Conservation (phyloP, 2,113 vertebrate genomes). For the Phalacrocorax brasilianus region DNA sequence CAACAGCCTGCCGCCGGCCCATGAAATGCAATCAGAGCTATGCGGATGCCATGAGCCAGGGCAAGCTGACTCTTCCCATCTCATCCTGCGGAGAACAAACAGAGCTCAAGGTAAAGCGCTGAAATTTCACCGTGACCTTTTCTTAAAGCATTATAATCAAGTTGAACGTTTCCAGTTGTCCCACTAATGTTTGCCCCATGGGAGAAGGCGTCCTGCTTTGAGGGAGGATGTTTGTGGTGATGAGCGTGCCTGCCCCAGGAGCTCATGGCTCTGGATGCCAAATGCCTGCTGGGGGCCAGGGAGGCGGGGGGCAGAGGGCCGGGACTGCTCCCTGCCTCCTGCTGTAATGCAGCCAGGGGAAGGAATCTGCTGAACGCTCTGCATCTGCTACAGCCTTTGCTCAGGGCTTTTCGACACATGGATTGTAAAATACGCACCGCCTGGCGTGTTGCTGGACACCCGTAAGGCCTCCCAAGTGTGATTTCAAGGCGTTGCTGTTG, state of each 20-base stretch:
- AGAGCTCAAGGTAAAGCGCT: constrained; percentile 73
- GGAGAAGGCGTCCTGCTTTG: constrained; percentile 66
- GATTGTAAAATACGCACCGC: neutral
- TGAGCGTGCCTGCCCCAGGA: constrained; percentile 54
- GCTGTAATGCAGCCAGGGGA: constrained; percentile 32
- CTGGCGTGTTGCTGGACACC: constrained; percentile 1
- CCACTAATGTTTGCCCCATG: constrained; percentile 73
- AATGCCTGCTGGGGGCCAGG: constrained; percentile 31
- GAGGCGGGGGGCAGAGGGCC: constrained; percentile 33
- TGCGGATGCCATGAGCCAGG: constrained; percentile 19
- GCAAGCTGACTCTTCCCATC: constrained; percentile 51
- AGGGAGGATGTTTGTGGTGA: constrained; percentile 63
- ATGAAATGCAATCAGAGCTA: constrained; percentile 45
- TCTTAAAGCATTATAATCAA: constrained; percentile 83
- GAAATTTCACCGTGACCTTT: constrained; percentile 78
- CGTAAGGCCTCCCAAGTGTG: neutral
- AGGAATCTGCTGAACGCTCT: constrained; percentile 13
- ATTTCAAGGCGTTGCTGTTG: neutral
- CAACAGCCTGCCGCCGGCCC: constrained; percentile 8
- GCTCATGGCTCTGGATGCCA: constrained; percentile 63
- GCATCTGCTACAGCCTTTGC: constrained; percentile 43
- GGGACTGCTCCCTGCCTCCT: neutral
- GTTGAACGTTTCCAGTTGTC: constrained; percentile 77
- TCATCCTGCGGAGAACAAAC: constrained; percentile 57
- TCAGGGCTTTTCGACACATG: constrained; percentile 36